Conservation (phyloP, 2,888 invertebrate genomes). For the Synanthedon myopaeformis region DNA sequence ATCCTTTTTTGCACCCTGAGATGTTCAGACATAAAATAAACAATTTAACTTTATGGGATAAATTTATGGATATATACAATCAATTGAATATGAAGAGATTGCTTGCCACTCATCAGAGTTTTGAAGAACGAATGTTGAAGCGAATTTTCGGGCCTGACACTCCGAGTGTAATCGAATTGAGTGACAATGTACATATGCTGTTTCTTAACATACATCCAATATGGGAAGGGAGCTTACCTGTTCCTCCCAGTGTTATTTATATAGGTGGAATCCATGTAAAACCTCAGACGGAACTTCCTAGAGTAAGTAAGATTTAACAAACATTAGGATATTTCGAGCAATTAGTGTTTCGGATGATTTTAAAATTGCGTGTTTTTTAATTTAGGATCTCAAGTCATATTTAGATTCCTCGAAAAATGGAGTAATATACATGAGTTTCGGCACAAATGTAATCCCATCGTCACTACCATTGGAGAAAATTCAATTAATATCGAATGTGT, state of each 20-base stretch:
- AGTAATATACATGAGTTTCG: constrained; percentile 31
- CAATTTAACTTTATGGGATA: constrained; percentile 18
- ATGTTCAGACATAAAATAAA: background rate
- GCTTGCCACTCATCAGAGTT: background rate
- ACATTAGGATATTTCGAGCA: background rate
- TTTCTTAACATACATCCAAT: constrained; percentile 26
- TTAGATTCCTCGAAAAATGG: constrained; percentile 3
- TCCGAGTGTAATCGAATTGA: background rate
- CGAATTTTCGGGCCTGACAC: constrained; percentile 17
- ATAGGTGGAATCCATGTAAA: constrained; percentile 28
- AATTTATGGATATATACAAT: constrained; percentile 13
- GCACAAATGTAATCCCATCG: constrained; percentile 24
- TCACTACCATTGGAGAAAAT: constrained; percentile 13
- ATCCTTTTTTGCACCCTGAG: constrained; percentile 1
- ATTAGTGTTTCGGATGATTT: background rate
- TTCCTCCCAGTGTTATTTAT: constrained; percentile 23
- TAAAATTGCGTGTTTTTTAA: background rate
- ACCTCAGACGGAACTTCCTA: constrained; percentile 17
- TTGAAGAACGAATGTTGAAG: constrained; percentile 10
- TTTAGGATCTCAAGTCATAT: constrained; percentile 3
- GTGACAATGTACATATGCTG: constrained; percentile 21
- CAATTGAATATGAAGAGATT: constrained; percentile 5
- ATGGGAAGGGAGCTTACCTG: constrained; percentile 26
- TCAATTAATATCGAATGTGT: constrained; percentile 12
- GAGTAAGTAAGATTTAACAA: constrained; percentile 10